phyloP scores from a whole-genome alignment of 2,797 vertebrate species.

The Pachyuromys duprasi region DNA sequence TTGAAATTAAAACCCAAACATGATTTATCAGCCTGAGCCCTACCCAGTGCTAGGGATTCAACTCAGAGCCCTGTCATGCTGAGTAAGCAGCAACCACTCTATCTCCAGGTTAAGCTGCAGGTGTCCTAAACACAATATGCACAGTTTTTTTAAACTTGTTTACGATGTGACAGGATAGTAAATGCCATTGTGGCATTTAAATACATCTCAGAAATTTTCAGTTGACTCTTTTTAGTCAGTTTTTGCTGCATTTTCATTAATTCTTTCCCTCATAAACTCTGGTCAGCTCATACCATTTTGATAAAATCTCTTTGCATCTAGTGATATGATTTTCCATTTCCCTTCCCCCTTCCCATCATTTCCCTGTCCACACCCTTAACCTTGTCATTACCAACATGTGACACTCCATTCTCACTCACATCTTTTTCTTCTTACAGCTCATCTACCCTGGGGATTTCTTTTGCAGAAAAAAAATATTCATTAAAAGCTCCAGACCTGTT shows the following conservation, averaged over 20 bases:
- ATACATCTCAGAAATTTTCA: neutral
- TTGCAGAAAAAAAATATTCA: neutral
- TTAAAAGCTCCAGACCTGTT: neutral
- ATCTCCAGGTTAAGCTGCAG: neutral
- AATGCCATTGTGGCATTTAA: neutral
- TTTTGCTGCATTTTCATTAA: neutral
- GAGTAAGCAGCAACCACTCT: neutral
- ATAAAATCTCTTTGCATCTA: neutral
- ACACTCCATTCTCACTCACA: neutral
- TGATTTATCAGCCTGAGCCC: neutral
- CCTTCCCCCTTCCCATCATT: neutral
- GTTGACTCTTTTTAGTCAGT: neutral
- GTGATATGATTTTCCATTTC: neutral
- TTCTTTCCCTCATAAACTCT: slow-evolving; percentile 18
- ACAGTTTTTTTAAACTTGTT: neutral
- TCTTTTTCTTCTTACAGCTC: neutral
- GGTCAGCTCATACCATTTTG: neutral
- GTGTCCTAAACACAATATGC: neutral
- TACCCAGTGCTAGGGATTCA: neutral
- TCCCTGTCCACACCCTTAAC: neutral
- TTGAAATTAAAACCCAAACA: neutral
- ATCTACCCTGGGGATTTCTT: neutral
- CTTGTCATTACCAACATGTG: neutral
- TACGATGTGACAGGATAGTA: neutral
- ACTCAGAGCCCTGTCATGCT: too few species aligned